These are phyloP conservation scores for Ctenicera cuprea DNA, from an alignment of 2,888 invertebrate genomes.

Conservation along the genomic window DNA sequence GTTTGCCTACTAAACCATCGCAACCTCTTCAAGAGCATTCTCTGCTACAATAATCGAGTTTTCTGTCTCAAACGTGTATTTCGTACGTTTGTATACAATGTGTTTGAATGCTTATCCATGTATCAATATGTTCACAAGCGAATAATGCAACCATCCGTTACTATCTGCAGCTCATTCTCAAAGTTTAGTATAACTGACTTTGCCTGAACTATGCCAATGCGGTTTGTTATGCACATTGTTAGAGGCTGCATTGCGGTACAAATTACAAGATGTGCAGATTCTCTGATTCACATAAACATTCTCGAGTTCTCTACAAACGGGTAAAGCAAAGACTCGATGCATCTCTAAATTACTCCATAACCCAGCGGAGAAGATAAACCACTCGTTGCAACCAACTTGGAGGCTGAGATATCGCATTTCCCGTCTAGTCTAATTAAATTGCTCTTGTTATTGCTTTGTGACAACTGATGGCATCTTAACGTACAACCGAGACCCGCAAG, in stretches of 20 bases:
- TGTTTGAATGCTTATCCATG: not conserved
- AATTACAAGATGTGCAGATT: conserved; percentile 46
- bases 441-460: conserved; percentile 43
- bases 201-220: conserved; percentile 28
- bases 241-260: conserved; percentile 44
- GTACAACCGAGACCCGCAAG: not conserved
- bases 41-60: too few relatives aligned
- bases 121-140: not conserved
- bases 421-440: conserved; percentile 45
- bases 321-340: conserved; percentile 37
- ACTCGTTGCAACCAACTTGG: conserved; percentile 42
- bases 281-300: conserved; percentile 46
- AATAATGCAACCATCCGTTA: conserved; percentile 8
- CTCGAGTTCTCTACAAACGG: conserved; percentile 38
- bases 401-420: conserved; percentile 40
- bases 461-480: conserved; percentile 36
- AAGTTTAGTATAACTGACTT: not conserved
- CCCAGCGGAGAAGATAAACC: conserved; percentile 41
- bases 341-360: conserved; percentile 42
- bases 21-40: too few relatives aligned
- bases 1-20: too few relatives aligned
- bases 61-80: too few relatives aligned
- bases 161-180: not conserved
- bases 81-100: too few relatives aligned
- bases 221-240: conserved; percentile 47